phyloP scores from a whole-genome alignment of 1,140 invertebrate species.

The Rhagoletis pomonella region DNA sequence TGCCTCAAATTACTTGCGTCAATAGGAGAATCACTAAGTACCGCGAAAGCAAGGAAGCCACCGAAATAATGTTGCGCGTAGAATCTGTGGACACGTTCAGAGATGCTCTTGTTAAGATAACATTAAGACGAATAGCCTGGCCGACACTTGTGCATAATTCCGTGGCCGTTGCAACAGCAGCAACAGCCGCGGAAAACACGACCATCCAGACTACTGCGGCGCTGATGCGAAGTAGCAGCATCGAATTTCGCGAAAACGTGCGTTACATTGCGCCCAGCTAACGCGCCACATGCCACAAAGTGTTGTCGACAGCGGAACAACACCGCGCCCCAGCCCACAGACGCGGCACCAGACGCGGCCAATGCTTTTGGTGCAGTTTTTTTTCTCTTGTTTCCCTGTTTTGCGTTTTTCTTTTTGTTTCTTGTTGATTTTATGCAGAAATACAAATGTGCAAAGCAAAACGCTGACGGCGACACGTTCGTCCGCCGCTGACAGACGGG shows the following conservation, averaged over 20 bases:
- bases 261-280: slow-evolving; percentile 7
- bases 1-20: background rate
- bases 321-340: background rate
- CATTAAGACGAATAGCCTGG: slow-evolving; percentile 34
- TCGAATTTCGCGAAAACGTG: slow-evolving; percentile 51
- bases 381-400: background rate
- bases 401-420: background rate
- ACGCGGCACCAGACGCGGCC: background rate
- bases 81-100: slow-evolving; percentile 22
- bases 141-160: slow-evolving; percentile 51
- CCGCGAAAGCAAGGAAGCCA: background rate
- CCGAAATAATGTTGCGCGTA: background rate
- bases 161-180: background rate
- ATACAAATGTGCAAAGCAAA: background rate
- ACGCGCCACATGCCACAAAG: background rate
- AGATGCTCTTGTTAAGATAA: slow-evolving; percentile 49
- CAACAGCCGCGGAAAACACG: slow-evolving; percentile 15
- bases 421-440: background rate
- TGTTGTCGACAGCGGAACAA: background rate
- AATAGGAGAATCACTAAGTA: background rate
- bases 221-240: slow-evolving; percentile 12
- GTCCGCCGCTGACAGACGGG: slow-evolving; percentile 25
- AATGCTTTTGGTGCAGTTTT: background rate
- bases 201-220: background rate
- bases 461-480: slow-evolving; percentile 51